Base-by-base conservation (phyloP, 2,113 vertebrate genomes). In the Ameiurus melas region DNA sequence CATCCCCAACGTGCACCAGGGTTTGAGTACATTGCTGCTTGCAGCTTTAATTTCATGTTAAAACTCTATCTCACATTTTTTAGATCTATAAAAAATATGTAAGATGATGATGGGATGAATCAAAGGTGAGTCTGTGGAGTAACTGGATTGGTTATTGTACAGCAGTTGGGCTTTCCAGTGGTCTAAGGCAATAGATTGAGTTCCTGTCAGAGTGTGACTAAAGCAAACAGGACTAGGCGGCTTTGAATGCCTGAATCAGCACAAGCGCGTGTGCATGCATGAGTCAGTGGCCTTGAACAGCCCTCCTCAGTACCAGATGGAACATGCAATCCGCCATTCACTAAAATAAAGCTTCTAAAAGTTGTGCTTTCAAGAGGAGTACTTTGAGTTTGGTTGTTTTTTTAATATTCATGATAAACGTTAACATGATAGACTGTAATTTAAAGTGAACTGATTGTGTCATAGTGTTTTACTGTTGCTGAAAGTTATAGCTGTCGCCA, bases 231-330 rank as follows among this genome's bases (percentile, higher is more conserved):
- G 83, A 79, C 88, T 89, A 88, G 64, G 73, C 16, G 16, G 66
- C 58, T 83, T 89, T 88, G 75, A 85, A 85, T 25, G 86, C 86
- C 90, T 91, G 90, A 89, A 47, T 88, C 90, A 89, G 83, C 88
- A 88, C 62, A 86, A 86, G 47, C 66, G 80, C 8, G 75, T 88
- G 75, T 88, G 78, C 58, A 62, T 88, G 84, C 39, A 73, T 89
- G 90, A 89, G 86, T 91, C 90, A 91, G 84, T 88, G 88, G 80
- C 88, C 88, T 89, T 86, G 88, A 89, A 81, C 55, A 91, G 84
- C 79, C 79, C 80, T 47, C 82, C 39, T 87, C 64, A 66, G 51
- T 75, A 64, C 70, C 22, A n/a, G 84, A 86, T 88, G 30, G 47
- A 86, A 84, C 43, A 53, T 85, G 51, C 43, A 86, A 88, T 57